phyloP scores from a whole-genome alignment of 2,888 invertebrate species.

The Agriopis marginaria region DNA sequence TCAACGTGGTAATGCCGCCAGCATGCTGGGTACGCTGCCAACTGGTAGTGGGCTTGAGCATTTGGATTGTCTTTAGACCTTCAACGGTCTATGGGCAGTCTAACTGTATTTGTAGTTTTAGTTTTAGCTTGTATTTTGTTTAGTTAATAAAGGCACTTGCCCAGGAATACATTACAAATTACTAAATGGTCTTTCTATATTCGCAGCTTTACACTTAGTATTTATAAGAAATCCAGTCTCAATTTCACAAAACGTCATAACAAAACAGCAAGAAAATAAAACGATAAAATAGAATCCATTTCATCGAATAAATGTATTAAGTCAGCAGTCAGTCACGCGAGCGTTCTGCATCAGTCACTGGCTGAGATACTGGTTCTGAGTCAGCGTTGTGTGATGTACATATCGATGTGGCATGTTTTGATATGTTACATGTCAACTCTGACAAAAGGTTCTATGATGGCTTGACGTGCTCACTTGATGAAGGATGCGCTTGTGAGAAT shows the following conservation, averaged over 20 bases:
- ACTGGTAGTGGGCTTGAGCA: too few species aligned
- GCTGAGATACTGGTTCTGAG: conserved; percentile 12
- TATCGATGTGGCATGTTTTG: conserved; percentile 15
- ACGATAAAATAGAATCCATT: conserved; percentile 10
- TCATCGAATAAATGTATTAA: conserved; percentile 5
- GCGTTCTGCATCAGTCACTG: conserved; percentile 25
- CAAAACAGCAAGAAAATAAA: conserved; percentile 7
- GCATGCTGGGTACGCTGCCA: too few species aligned
- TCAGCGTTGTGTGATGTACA: conserved; percentile 4
- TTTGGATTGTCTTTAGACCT: too few species aligned
- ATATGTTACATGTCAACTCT: conserved; percentile 16
- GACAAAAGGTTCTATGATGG: conserved; percentile 1
- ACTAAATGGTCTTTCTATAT: background rate
- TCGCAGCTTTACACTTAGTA: background rate
- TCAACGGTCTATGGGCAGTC: too few species aligned
- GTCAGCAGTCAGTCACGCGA: conserved; percentile 16
- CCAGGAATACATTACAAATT: too few species aligned
- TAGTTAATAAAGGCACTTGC: too few species aligned
- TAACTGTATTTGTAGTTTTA: too few species aligned
- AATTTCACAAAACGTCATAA: conserved; percentile 1
- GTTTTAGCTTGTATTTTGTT: too few species aligned
- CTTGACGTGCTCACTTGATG: background rate
- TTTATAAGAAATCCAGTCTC: background rate
- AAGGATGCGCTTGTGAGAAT: background rate
- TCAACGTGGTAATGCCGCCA: too few species aligned